Conservation (phyloP, 2,888 invertebrate genomes). For the Sphecodes monilicornis region DNA sequence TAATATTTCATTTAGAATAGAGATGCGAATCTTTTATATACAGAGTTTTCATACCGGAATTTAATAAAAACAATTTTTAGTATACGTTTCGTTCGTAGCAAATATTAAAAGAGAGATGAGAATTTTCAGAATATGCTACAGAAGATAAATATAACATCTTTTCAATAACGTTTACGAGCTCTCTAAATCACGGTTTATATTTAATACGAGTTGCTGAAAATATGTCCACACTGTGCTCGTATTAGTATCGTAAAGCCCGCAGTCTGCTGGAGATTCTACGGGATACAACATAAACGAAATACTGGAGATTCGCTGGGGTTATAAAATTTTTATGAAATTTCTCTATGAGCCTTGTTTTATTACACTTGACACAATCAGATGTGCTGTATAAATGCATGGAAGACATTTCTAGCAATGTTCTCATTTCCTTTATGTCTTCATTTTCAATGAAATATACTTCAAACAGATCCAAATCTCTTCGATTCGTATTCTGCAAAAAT, state of each 20-base stretch:
- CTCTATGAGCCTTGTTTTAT: not conserved
- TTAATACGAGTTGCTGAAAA: not conserved
- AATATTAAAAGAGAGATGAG: no score
- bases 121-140: not conserved
- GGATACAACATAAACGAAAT: not conserved
- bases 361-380: not conserved
- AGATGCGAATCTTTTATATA: not conserved
- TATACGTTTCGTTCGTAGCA: not conserved
- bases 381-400: no score
- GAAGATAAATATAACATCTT: not conserved
- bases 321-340: not conserved
- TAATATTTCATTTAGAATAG: not conserved
- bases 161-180: not conserved
- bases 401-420: no score
- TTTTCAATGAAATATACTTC: no score
- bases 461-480: no score
- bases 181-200: not conserved
- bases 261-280: not conserved
- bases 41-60: not conserved
- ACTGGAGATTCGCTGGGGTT: not conserved
- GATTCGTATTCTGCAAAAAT: no score
- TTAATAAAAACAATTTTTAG: not conserved
- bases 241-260: not conserved
- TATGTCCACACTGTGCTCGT: not conserved
- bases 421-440: no score